phyloP scores from a whole-genome alignment of 2,888 invertebrate genomes.

The Portevinia maculata region DNA sequence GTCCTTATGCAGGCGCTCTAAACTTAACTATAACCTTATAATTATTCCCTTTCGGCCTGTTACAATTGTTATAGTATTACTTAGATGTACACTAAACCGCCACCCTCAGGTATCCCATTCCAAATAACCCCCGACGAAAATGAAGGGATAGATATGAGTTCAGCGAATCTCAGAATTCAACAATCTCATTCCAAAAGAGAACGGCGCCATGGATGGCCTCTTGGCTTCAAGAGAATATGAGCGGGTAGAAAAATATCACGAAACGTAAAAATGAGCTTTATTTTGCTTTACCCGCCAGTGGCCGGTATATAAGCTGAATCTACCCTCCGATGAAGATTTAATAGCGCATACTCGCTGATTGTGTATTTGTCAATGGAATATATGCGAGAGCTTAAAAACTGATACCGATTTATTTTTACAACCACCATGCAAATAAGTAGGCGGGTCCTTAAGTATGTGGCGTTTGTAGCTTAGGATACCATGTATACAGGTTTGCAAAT shows the following conservation, averaged over 20 bases:
- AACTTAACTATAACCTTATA: no score
- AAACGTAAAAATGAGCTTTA: conserved; percentile 65
- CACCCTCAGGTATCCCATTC: conserved; percentile 16
- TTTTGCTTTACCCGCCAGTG: conserved; percentile 1
- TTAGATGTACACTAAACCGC: conserved; percentile 3
- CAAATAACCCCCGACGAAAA: neutral
- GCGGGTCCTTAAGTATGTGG: conserved; percentile 41
- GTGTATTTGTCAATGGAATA: conserved; percentile 38
- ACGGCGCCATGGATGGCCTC: neutral
- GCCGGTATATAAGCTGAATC: conserved; percentile 54
- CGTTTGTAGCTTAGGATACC: conserved; percentile 10
- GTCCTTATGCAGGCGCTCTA: no score
- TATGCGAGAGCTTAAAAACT: conserved; percentile 9
- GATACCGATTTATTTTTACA: conserved; percentile 9
- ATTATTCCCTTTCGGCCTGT: no score
- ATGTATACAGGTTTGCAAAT: conserved; percentile 38
- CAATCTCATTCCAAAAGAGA: neutral
- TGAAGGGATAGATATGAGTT: neutral
- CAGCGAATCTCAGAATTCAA: conserved; percentile 16
- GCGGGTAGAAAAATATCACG: conserved; percentile 56
- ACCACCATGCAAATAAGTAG: conserved; percentile 47
- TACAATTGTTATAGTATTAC: neutral
- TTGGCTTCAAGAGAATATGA: conserved; percentile 16
- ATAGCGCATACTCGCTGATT: conserved; percentile 46
- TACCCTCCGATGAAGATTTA: conserved; percentile 7